Evolutionary conservation across 1,140 invertebrate species (phyloP).

Genomic region (Lanistes nyassanus): DNA sequence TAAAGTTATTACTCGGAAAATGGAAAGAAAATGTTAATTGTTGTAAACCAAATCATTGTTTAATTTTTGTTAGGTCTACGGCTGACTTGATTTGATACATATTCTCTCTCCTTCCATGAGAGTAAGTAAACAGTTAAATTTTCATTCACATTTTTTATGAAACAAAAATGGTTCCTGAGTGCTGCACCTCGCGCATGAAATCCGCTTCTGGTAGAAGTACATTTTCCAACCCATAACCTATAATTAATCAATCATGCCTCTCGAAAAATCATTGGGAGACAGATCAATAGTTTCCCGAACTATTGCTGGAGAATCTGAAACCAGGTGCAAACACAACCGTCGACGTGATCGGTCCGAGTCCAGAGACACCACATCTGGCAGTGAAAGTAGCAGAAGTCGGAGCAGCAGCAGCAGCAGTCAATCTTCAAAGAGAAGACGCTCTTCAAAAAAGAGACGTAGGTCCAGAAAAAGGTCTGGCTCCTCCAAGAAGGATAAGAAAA

Average conservation of each 20-base stretch:
- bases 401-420: neutral
- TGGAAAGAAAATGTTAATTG: neutral
- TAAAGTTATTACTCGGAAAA: slow-evolving; percentile 1
- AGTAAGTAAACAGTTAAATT: neutral
- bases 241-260: neutral
- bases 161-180: slow-evolving; percentile 33
- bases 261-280: neutral
- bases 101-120: no score
- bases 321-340: no score
- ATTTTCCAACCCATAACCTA: neutral
- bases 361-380: neutral
- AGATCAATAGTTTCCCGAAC: no score
- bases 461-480: neutral
- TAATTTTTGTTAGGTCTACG: no score
- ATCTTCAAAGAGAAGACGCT: neutral
- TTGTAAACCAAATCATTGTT: neutral
- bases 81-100: no score
- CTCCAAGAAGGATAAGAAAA: neutral
- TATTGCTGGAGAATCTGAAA: no score
- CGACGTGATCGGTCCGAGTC: no score
- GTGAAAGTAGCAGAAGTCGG: neutral
- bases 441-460: no score
- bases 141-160: slow-evolving; percentile 18
- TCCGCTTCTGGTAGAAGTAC: neutral
- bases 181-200: neutral